Percentiles rank a stretch among this genome's conserved stretches.
phyloP scores from a whole-genome alignment of 2,113 vertebrate genomes.

The human region DNA sequence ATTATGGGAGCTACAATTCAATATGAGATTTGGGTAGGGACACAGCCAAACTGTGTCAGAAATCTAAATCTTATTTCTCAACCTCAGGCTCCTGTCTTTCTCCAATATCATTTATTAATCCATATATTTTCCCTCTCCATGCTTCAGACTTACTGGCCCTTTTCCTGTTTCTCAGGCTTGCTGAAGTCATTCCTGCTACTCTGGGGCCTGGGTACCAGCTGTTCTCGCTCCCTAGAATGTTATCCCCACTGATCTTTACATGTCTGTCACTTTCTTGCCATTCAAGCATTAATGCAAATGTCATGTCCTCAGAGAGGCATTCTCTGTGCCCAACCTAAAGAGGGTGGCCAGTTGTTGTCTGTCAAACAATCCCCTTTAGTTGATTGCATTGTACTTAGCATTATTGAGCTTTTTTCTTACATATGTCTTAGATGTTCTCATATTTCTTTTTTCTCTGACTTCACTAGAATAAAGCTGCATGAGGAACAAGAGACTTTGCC shows the following conservation, averaged over 20 bases:
- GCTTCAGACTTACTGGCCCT: background rate
- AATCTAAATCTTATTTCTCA: background rate
- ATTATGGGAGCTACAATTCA: too few species aligned
- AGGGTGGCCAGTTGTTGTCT: fast-evolving
- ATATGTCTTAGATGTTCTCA: background rate
- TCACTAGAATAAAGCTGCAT: background rate
- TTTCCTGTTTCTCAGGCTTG: background rate
- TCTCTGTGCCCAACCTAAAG: background rate
- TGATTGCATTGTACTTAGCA: background rate
- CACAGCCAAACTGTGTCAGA: too few species aligned
- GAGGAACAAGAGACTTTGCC: background rate
- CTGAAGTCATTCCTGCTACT: background rate
- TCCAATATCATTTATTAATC: background rate
- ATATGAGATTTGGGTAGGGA: too few species aligned
- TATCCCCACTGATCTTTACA: background rate
- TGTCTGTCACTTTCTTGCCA: background rate
- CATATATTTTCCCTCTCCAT: background rate
- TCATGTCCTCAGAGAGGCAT: background rate
- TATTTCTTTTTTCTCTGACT: background rate
- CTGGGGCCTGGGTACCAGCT: background rate
- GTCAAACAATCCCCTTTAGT: background rate
- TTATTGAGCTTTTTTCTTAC: background rate
- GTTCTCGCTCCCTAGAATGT: background rate
- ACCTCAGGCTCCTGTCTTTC: background rate
- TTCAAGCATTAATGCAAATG: background rate